Base-by-base conservation (phyloP, 1,140 invertebrate species). In the Drosophila sechellia region DNA sequence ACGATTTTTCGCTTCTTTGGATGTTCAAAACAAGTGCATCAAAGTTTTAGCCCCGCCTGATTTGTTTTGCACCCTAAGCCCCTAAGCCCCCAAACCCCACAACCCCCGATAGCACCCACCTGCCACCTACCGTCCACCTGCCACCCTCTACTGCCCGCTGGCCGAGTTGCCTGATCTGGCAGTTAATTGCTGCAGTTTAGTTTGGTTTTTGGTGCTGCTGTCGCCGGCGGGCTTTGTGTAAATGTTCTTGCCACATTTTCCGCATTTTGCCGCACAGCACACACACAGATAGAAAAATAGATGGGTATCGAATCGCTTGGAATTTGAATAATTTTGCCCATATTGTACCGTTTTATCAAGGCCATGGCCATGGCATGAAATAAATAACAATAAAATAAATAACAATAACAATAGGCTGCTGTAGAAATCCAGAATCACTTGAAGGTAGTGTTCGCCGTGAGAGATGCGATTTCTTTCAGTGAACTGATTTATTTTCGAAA, bases 1-100 rank as follows among this genome's bases (percentile, higher is more conserved):
- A 43, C 74, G 60, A 68, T 64, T 79, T 71, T 75, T 80, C 42
- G 70, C 65, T 58, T 35, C 61, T 58, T 86, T 87, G 80, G 76
- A 87, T 87, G 69, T 78, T 86, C 42, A 42, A 78, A 81, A 81
- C 61, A 81, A 81, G 81, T 78, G 52, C 81, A 85, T 81, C 65
- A 69, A 75, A 86, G 81, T 78, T 81, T 77, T 81, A 60, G 49
- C 48, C 69, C 50, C 50, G 60, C 49, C 70, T 87, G 75, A 87
- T 86, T 85, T 78, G 74, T 70, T 73, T 56, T 39, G 10, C 6
- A 37, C 25, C n/a, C 25, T 22, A 8, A 48, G 17, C 8, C 25
- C 56, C 8, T 12, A 5, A 11, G 5, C 17, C 10, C 34, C 31
- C 10, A 35, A n/a, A 13, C 10, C 22, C 31, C 42, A 35, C 11